Conservation (phyloP, 2,888 invertebrate species). For the Melipona bicolor region DNA sequence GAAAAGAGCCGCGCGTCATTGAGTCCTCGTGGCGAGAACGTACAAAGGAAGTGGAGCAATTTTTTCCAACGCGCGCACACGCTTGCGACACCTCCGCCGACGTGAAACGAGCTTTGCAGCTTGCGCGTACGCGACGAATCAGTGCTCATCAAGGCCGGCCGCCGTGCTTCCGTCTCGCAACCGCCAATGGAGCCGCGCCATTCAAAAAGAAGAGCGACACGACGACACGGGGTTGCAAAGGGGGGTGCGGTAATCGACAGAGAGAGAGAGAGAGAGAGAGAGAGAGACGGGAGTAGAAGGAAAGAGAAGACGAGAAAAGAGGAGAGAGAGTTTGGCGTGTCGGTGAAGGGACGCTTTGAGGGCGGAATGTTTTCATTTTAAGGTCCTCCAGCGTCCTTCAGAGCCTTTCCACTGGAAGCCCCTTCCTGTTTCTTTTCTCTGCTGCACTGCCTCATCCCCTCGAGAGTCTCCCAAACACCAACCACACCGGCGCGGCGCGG, state of each 20-base stretch:
- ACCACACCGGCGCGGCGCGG: conserved; percentile 10
- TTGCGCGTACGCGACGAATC: conserved; percentile 38
- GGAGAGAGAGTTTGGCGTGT: conserved; percentile 39
- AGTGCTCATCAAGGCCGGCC: conserved; percentile 37
- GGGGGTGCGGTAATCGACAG: conserved; percentile 63
- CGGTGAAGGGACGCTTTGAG: conserved; percentile 67
- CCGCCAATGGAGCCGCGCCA: conserved; percentile 21
- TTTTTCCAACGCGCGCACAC: conserved; percentile 25
- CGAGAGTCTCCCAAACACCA: conserved; percentile 19
- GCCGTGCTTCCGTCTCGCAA: not conserved
- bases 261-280: conserved; percentile 36
- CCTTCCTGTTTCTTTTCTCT: conserved; percentile 50
- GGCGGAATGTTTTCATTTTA: conserved; percentile 73
- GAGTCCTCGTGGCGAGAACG: not conserved
- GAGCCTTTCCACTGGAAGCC: conserved; percentile 61
- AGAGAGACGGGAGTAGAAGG: conserved; percentile 28
- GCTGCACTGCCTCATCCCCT: conserved; percentile 21
- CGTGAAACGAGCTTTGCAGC: conserved; percentile 21
- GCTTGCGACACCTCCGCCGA: conserved; percentile 10
- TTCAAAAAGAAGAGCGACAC: conserved; percentile 42
- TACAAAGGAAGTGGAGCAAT: conserved; percentile 40
- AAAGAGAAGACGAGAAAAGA: conserved; percentile 24
- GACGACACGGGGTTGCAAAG: conserved; percentile 34
- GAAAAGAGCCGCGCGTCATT: conserved; percentile 20
- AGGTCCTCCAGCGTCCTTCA: conserved; percentile 72